phyloP scores from a whole-genome alignment of 2,113 vertebrate genomes.

The Piprites chloris region DNA sequence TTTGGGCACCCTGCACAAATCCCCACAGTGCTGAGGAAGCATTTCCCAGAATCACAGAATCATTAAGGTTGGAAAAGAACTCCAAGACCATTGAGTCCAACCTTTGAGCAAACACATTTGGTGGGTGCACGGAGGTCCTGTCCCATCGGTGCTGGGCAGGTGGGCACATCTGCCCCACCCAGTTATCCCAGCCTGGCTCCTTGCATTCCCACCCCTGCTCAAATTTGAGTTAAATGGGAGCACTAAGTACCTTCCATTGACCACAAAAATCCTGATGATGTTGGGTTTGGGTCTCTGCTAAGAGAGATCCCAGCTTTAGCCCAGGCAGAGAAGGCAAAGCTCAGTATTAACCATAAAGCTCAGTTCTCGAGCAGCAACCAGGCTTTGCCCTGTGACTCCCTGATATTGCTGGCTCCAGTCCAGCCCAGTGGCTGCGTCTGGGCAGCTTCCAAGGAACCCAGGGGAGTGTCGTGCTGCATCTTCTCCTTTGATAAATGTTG shows the following conservation, averaged over 20 bases:
- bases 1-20: not conserved
- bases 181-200: not conserved
- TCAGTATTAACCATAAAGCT: not conserved
- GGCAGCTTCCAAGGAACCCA: not conserved
- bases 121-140: not conserved
- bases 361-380: not conserved
- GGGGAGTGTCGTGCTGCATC: not conserved
- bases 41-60: not conserved
- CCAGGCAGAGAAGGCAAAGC: not conserved
- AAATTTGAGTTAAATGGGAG: not conserved
- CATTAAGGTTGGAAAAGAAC: not conserved
- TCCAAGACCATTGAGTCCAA: not conserved
- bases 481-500: not conserved
- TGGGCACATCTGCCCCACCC: accelerated
- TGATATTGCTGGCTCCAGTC: accelerated
- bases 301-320: not conserved
- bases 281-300: not conserved
- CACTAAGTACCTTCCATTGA: not conserved
- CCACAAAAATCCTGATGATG: no score
- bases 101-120: no score
- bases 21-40: not conserved
- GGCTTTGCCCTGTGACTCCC: not conserved
- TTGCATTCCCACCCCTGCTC: not conserved
- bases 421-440: not conserved
- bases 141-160: accelerated